Base-by-base conservation (phyloP, 2,113 vertebrate species). In the Agelaius tricolor region DNA sequence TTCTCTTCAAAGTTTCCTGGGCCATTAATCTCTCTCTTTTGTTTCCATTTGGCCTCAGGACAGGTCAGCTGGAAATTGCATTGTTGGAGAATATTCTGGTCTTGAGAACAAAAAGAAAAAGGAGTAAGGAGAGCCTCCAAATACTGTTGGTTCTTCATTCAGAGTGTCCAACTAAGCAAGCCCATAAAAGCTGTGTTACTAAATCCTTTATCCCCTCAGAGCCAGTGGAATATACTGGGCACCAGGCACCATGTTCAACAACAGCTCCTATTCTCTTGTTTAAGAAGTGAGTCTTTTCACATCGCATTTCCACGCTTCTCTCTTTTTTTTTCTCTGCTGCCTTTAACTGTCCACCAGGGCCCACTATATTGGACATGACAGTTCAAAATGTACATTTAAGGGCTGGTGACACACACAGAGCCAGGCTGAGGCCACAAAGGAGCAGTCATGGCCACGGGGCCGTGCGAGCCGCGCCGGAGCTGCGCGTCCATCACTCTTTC, bases 31-130 rank as follows among this genome's bases (percentile, higher is more conserved):
- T 96, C 63, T 83, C 67, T 79, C 52, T 92, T n/a, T 95, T 91
- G 85, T 96, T 96, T 88, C 82, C 65, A 90, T 74, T 80, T 96
- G 94, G 90, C 93, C 93, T 92, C 21, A 21, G 66, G 76, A 94
- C 84, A 96, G 82, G 94, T 94, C 96, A 94, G 92, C 73, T 95
- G 88, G 83, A 96, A 94, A 89, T 71, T 30, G 33, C n/a, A 44
- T 74, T 83, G 82, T 80, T 71, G 54, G 61, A 94, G 87, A 87
- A 61, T 82, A 74, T 82, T 96, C 81, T 95, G 68, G 68, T 83
- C 83, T 91, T 69, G 26, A 84, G 78, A 89, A 81, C 47, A 59
- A 39, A 77, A 47, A 74, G 62, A n/a, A 49, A 88, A 84, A 44
- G 33, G 22, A 86, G 86, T 2, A 9, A 93, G 68, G 54, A 94